phyloP scores from a whole-genome alignment of 2,888 invertebrate species.

The Amphimallon solstitiale region DNA sequence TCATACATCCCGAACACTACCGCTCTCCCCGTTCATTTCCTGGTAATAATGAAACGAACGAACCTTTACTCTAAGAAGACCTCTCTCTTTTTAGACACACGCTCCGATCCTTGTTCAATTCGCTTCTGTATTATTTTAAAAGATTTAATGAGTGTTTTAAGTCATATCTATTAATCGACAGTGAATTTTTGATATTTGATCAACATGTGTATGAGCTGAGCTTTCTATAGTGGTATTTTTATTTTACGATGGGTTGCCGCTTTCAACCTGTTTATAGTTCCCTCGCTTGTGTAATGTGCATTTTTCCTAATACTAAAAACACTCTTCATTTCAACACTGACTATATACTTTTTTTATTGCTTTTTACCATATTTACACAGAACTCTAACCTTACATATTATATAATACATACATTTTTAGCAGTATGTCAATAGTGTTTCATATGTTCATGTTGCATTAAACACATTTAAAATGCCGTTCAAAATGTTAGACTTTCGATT shows the following conservation, averaged over 20 bases:
- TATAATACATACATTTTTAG: constrained; percentile 13
- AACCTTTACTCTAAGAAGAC: background rate
- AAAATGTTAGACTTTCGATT: too few relatives aligned
- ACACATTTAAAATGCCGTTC: too few relatives aligned
- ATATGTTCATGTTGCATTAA: too few relatives aligned
- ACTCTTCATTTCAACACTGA: constrained; percentile 38
- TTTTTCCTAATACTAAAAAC: constrained; percentile 41
- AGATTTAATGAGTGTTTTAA: constrained; percentile 40
- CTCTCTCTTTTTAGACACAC: constrained; percentile 40
- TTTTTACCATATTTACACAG: constrained; percentile 23
- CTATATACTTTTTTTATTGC: constrained; percentile 33
- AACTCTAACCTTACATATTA: constrained; percentile 17
- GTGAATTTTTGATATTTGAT: constrained; percentile 24
- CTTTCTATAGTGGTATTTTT: constrained; percentile 46
- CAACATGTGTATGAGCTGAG: constrained; percentile 40
- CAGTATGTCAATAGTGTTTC: background rate
- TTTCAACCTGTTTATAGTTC: constrained; percentile 43
- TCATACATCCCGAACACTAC: constrained; percentile 43
- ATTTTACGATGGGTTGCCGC: constrained; percentile 50
- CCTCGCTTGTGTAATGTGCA: constrained; percentile 59
- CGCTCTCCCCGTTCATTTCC: constrained; percentile 47
- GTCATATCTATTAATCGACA: constrained; percentile 36
- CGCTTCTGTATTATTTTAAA: constrained; percentile 45
- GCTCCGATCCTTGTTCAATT: constrained; percentile 44
- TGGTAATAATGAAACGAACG: too few relatives aligned